phyloP scores from a whole-genome alignment of 2,797 vertebrate genomes.

The Podargus strigoides region DNA sequence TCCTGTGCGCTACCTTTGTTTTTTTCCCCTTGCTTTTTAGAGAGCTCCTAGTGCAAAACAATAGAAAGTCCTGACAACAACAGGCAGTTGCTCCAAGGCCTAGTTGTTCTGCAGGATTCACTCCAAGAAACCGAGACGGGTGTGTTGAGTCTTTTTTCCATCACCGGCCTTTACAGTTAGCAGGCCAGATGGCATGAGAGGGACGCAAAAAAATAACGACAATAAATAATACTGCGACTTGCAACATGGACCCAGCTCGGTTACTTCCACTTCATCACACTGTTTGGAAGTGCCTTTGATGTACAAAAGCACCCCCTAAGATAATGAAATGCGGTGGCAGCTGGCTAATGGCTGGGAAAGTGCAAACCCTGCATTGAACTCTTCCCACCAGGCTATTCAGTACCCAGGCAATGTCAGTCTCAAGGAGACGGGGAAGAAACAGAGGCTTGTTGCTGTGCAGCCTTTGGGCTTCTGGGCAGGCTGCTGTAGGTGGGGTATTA shows the following conservation, averaged over 20 bases:
- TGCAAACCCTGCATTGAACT: conserved; percentile 79
- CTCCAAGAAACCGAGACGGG: conserved; percentile 69
- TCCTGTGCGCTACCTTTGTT: conserved; percentile 49
- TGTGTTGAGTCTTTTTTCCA: conserved; percentile 32
- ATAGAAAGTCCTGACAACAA: conserved; percentile 52
- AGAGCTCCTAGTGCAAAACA: conserved; percentile 58
- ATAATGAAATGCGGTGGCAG: conserved; percentile 82
- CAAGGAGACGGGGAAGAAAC: conserved; percentile 40
- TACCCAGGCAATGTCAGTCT: conserved; percentile 69
- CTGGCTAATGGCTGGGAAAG: conserved; percentile 84
- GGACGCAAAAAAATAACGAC: conserved; percentile 14
- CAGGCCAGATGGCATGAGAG: conserved; percentile 75
- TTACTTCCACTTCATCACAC: conserved; percentile 79
- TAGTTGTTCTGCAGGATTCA: conserved; percentile 68
- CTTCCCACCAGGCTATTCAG: conserved; percentile 73
- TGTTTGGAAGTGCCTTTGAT: conserved; percentile 79
- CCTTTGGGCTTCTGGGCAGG: conserved; percentile 56
- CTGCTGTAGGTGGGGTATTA: conserved; percentile 47
- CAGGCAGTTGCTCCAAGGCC: conserved; percentile 58
- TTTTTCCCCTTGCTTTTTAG: conserved; percentile 7
- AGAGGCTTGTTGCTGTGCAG: conserved; percentile 65
- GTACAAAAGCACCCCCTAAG: conserved; percentile 67
- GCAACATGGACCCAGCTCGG: conserved; percentile 61
- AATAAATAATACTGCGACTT: conserved; percentile 51
- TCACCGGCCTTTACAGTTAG: conserved; percentile 54